Percentiles rank a stretch among this genome's conserved stretches.
Conservation (phyloP, 2,888 invertebrate genomes). For the Patella depressa region DNA sequence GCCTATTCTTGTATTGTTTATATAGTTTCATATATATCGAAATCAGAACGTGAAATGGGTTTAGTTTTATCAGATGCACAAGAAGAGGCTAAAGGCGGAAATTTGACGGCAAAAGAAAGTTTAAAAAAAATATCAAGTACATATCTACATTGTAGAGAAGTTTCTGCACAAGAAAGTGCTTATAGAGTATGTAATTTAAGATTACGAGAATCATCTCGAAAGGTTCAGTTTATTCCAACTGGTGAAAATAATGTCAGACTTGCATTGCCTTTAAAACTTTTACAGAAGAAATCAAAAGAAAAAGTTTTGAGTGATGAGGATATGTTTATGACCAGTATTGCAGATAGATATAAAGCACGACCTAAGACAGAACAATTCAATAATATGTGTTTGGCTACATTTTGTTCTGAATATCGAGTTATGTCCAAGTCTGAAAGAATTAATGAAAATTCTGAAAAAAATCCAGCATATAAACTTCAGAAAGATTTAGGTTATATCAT, state of each 20-base stretch:
- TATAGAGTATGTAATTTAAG: conserved; percentile 31
- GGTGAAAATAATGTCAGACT: conserved; percentile 20
- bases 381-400: conserved; percentile 15
- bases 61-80: conserved; percentile 26
- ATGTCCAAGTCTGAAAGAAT: conserved; percentile 6
- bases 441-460: conserved; percentile 10
- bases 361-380: not conserved
- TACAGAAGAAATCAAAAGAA: not conserved
- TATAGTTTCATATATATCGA: conserved; percentile 45
- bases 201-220: conserved; percentile 20
- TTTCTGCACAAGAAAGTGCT: conserved; percentile 34
- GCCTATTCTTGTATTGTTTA: conserved; percentile 42
- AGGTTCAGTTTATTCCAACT: conserved; percentile 24
- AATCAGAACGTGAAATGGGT: conserved; percentile 35
- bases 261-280: not conserved
- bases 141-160: conserved; percentile 33
- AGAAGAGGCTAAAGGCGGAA: conserved; percentile 28
- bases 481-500: not conserved
- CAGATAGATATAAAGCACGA: conserved; percentile 13
- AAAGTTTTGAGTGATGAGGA: conserved; percentile 13
- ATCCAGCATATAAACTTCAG: conserved; percentile 11
- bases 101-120: conserved; percentile 21
- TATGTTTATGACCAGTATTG: conserved; percentile 19
- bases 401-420: conserved; percentile 23
- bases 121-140: conserved; percentile 28